A percentile compares a stretch with the other conserved stretches of the same genome.
Conservation (phyloP, 2,113 vertebrate species). For the Oryctolagus cuniculus region DNA sequence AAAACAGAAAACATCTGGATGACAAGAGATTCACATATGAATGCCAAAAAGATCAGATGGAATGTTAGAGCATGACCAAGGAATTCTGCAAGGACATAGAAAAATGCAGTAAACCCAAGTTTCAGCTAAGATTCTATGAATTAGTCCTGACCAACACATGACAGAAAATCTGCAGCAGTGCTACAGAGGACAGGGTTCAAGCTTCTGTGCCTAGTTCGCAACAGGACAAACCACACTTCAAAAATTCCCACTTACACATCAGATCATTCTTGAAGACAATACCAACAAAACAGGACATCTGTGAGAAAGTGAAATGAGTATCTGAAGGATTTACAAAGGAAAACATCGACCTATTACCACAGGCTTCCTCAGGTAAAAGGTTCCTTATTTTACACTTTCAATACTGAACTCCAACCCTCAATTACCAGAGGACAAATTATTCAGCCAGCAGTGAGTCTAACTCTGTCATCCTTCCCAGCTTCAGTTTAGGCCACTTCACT, state of each 20-base stretch:
- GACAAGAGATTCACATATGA: constrained; percentile 61
- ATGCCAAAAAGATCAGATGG: constrained; percentile 60
- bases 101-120: constrained; percentile 67
- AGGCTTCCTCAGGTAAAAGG: constrained; percentile 15
- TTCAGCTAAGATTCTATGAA: constrained; percentile 21
- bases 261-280: constrained; percentile 36
- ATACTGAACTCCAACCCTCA: constrained; percentile 43
- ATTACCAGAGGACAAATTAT: constrained; percentile 31
- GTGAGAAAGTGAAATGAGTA: constrained; percentile 5
- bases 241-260: constrained; percentile 15
- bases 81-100: constrained; percentile 54
- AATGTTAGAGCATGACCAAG: constrained; percentile 56
- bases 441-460: constrained; percentile 15
- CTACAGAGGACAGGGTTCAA: constrained; percentile 47
- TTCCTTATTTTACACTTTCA: constrained; percentile 5
- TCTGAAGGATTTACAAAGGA: constrained; percentile 36
- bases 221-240: constrained; percentile 8
- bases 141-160: constrained; percentile 56
- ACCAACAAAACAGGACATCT: constrained; percentile 40
- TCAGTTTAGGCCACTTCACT: constrained; percentile 48
- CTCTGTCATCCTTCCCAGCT: constrained; percentile 9
- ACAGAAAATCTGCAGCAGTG: constrained; percentile 54
- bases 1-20: constrained; percentile 78
- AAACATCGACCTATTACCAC: constrained; percentile 7
- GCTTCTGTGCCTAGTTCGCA: constrained; percentile 36